Evolutionary conservation across 1,140 invertebrate species (phyloP), one percentile per base, ranked within the genome.

Genomic region (Andrena cerasifolii): DNA sequence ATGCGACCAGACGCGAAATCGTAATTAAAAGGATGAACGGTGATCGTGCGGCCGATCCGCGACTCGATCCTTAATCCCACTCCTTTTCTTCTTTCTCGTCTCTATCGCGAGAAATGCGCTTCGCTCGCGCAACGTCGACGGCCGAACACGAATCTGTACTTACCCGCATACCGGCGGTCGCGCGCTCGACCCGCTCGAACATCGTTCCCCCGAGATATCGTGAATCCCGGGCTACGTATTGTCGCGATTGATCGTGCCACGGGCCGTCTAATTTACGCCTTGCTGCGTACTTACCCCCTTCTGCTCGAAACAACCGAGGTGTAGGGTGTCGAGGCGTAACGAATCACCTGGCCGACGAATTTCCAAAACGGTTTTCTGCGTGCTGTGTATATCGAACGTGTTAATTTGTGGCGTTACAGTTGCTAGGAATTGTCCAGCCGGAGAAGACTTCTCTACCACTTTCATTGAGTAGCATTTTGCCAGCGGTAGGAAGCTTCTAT

Each of bases 61-160:
- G 56, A 18, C 24, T 5, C 28, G 54, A 61, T 24, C 12, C n/a
- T 10, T n/a, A 7, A 21, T 40, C 40, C 4, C 8, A 2, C 26
- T 36, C 31, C 16, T 63, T 62, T 73, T 47, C 47, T 47, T 73
- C 43, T 53, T 47, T 62, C 51, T 56, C 59, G 47, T 72, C 76
- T 61, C 68, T 78, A 72, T 78, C 76, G 59, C n/a, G 36, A 78
- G 76, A 73, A 73, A 78, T 54, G 68, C 68, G 68, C 54, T 14
- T 49, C n/a, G 59, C 33, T 1, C 3, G 59, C n/a, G 31, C n/a
- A 43, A 47, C 56, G 67, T 40, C 58, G 76, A 58, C 54, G 59
- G 59, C n/a, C 59, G 76, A 73, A 78, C 76, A 78, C 76, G 76
- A 78, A 61, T 78, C 72, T 78, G 76, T 78, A 78, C 76, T 78